Percentiles rank a stretch among this genome's conserved stretches.
Evolutionary conservation across 2,888 invertebrate genomes (phyloP).

Genomic region (Philereme vetulata): DNA sequence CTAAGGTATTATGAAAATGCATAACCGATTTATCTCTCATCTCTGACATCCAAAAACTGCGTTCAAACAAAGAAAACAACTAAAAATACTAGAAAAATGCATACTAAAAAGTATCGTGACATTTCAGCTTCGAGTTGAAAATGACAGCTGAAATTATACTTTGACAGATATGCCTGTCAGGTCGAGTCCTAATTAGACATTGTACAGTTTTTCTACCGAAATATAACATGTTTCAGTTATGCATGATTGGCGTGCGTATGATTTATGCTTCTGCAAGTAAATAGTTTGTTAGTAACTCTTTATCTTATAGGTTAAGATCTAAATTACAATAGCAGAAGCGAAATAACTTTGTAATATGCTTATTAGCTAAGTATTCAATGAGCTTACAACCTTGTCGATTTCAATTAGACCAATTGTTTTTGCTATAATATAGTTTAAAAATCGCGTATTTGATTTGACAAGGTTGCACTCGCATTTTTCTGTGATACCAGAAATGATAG

Average conservation of each 20-base stretch:
- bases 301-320: slow-evolving; percentile 11
- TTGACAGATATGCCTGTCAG: too few species aligned
- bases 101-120: too few species aligned
- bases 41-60: too few species aligned
- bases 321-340: slow-evolving; percentile 2
- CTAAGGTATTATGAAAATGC: too few species aligned
- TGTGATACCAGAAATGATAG: slow-evolving; percentile 3
- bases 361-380: slow-evolving; percentile 19
- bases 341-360: slow-evolving; percentile 19
- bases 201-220: neutral
- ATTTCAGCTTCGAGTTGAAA: too few species aligned
- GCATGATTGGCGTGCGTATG: slow-evolving; percentile 9
- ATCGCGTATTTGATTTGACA: neutral
- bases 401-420: slow-evolving; percentile 21
- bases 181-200: too few species aligned
- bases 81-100: too few species aligned
- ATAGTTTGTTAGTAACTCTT: neutral
- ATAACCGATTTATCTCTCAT: too few species aligned
- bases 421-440: neutral
- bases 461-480: slow-evolving; percentile 16
- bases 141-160: too few species aligned
- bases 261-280: slow-evolving; percentile 9
- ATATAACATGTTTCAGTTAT: neutral
- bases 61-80: too few species aligned
- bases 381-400: slow-evolving; percentile 29